Evolutionary conservation across 1,140 invertebrate genomes (phyloP), one percentile per base, ranked within the genome.

Genomic region (Diachasmimorpha longicaudata): DNA sequence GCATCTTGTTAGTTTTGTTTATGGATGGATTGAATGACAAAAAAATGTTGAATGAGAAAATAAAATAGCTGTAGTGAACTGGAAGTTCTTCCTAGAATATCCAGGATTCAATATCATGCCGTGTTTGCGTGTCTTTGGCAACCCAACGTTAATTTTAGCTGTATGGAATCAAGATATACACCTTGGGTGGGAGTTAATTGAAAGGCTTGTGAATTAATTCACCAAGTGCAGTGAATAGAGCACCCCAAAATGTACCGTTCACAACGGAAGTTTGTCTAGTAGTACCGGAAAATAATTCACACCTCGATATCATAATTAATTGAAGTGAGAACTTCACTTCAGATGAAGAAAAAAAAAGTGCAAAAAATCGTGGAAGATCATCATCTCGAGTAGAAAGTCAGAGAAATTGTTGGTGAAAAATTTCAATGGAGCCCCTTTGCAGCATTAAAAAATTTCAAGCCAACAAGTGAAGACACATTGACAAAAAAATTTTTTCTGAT

Each of bases 191-290:
- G 13, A 63, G 58, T 63, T 63, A 63, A 63, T 63, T 63, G 58
- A 63, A 63, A 63, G 4, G 23, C 58, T 63, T 63, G 21, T 63
- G 58, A 63, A 63, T 63, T 63, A 63, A 63, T 63, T 63, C 21
- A 25, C 19, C 21, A 23, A 63, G 58, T 63, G 58, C 58, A 63
- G 14, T 63, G 58, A 63, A 63, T 63, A 13, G 58, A 63, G 58
- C 9, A 63, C 58, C 58, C 19, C 19, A 63, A 63, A 63, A 23
- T 63, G 19, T 63, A 63, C 58, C 58, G 58, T 63, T 23, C 23
- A 19, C 19, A 63, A 11, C 19, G 58, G 58, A 63, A 63, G 58
- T 63, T 63, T 63, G 23, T 4, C 11, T 63, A 63, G 23, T 3
- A 63, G 13, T 63, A 63, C 58, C 48, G 23, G 19, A 25, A 63